phyloP scores from a whole-genome alignment of 2,113 vertebrate species.

The Peucedramus taeniatus region DNA sequence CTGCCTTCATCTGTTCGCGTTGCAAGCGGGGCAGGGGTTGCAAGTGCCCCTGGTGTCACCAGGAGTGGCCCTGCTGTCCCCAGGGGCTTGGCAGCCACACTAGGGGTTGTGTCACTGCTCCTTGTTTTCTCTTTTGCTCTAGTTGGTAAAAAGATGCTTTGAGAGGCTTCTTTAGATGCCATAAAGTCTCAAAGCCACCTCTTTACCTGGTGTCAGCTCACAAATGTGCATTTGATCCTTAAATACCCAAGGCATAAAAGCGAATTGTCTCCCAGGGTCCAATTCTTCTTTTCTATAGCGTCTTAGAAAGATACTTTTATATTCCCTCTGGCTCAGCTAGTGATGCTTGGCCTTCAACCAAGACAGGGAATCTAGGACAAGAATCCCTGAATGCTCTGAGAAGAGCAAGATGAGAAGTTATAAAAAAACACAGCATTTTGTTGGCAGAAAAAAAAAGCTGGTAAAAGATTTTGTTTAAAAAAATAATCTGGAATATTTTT shows the following conservation, averaged over 20 bases:
- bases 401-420: slow-evolving; percentile 26
- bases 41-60: not conserved
- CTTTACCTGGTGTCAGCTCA: slow-evolving; percentile 42
- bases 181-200: not conserved
- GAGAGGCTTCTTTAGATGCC: not conserved
- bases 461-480: not conserved
- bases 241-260: slow-evolving; percentile 47
- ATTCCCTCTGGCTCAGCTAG: slow-evolving; percentile 28
- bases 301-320: slow-evolving; percentile 57
- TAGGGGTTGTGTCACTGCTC: not conserved
- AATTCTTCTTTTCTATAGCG: slow-evolving; percentile 30
- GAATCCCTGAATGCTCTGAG: not conserved
- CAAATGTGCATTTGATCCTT: slow-evolving; percentile 20
- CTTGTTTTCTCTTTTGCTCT: not conserved
- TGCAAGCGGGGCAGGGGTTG: not conserved
- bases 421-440: not conserved
- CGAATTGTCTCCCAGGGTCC: slow-evolving; percentile 21
- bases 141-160: slow-evolving; percentile 8
- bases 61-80: not conserved
- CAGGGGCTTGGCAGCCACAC: not conserved
- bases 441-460: not conserved
- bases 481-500: not conserved
- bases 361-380: slow-evolving; percentile 50
- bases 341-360: slow-evolving; percentile 56
- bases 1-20: slow-evolving; percentile 32